These are phyloP conservation scores for Halichoeres trimaculatus DNA, from an alignment of 2,113 vertebrate species.

Conservation along the genomic window DNA sequence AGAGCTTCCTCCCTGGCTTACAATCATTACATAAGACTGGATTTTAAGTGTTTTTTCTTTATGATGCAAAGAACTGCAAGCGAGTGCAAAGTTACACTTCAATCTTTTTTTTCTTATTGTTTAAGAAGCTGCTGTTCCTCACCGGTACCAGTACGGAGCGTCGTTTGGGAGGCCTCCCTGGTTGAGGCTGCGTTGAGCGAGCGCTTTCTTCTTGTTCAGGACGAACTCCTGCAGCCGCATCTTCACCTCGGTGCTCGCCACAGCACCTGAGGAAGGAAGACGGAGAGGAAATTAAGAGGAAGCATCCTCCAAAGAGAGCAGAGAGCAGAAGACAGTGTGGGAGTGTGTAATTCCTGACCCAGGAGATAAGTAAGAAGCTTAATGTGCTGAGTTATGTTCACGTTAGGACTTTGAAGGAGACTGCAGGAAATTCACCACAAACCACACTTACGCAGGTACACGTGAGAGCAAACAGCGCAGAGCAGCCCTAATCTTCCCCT, in stretches of 20 bases:
- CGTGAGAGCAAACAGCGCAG: conserved; percentile 34
- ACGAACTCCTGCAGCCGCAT: conserved; percentile 98
- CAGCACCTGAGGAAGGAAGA: conserved; percentile 85
- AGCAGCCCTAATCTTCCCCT: background rate
- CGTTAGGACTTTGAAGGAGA: background rate
- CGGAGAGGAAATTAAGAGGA: background rate
- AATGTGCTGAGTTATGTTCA: background rate
- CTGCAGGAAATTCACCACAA: background rate
- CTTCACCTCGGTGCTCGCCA: conserved; percentile 98
- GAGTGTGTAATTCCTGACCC: background rate
- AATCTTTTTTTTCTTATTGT: background rate
- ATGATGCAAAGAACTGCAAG: background rate
- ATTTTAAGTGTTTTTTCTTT: background rate
- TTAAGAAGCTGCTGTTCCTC: conserved; percentile 61
- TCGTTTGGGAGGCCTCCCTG: conserved; percentile 92
- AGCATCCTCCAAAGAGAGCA: background rate
- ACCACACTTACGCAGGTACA: conserved; percentile 1
- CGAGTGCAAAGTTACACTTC: background rate
- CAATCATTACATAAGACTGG: background rate
- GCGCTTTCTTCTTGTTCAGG: conserved; percentile 97
- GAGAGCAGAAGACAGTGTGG: background rate
- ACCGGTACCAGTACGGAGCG: conserved; percentile 97
- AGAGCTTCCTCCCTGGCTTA: conserved; percentile 12
- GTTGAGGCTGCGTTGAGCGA: conserved; percentile 96
- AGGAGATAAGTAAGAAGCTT: background rate